These are phyloP conservation scores for Phyllotreta cruciferae DNA, from an alignment of 2,888 invertebrate species.

Conservation along the genomic window DNA sequence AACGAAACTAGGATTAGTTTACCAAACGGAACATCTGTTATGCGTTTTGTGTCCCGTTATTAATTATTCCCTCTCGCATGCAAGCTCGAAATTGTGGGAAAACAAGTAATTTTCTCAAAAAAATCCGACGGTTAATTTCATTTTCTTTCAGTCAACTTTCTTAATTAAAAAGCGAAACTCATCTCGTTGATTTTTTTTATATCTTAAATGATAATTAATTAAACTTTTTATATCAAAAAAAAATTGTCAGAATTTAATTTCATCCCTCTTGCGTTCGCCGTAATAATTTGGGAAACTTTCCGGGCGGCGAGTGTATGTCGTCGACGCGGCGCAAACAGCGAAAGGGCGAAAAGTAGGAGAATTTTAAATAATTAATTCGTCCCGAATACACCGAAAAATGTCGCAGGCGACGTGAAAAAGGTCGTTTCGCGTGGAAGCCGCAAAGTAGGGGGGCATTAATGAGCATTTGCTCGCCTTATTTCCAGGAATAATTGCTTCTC, in stretches of 20 bases:
- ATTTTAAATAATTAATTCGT: too few species aligned
- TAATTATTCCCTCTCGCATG: too few species aligned
- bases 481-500: too few species aligned
- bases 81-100: too few species aligned
- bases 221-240: constrained; percentile 5
- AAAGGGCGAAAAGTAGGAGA: neutral
- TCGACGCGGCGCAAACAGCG: neutral
- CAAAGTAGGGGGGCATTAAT: too few species aligned
- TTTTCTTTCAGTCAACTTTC: neutral
- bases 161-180: constrained; percentile 2
- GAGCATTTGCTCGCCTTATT: too few species aligned
- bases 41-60: neutral
- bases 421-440: too few species aligned
- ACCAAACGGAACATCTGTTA: constrained; percentile 15
- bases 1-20: constrained; percentile 12
- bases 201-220: constrained; percentile 6
- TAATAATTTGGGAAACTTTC: constrained; percentile 1
- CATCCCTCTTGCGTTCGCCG: neutral
- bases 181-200: neutral
- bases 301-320: constrained; percentile 2
- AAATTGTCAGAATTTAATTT: neutral
- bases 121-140: too few species aligned
- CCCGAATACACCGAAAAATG: too few species aligned
- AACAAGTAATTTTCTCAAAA: too few species aligned
- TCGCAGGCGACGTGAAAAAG: too few species aligned